Evolutionary conservation across 1,140 invertebrate genomes (phyloP).

Genomic region (Pseudomyrmex concolor): DNA sequence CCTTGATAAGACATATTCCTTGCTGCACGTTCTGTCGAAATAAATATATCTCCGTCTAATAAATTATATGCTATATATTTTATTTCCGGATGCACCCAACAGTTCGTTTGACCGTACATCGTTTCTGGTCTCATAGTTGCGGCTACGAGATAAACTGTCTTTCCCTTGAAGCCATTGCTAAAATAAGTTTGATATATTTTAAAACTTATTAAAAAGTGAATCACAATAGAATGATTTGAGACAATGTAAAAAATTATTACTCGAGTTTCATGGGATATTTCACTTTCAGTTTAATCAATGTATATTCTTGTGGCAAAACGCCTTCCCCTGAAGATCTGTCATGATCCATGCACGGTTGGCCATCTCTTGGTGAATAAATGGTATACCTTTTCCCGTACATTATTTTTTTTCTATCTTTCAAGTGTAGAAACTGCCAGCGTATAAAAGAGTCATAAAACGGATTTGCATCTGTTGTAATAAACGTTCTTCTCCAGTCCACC

Average conservation of each 20-base stretch:
- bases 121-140: conserved; percentile 99
- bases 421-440: conserved; percentile 96
- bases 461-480: conserved; percentile 99
- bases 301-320: conserved; percentile 99
- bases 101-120: conserved; percentile 99
- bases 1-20: conserved; percentile 98
- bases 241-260: conserved; percentile 78
- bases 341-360: conserved; percentile 99
- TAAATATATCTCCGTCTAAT: conserved; percentile 90
- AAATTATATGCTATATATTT: conserved; percentile 94
- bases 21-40: conserved; percentile 95
- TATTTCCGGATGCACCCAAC: conserved; percentile 98
- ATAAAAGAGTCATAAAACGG: conserved; percentile 99
- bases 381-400: conserved; percentile 99
- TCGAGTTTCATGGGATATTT: conserved; percentile 90
- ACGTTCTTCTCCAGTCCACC: conserved; percentile 98
- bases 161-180: conserved; percentile 85
- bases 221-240: conserved; percentile 18
- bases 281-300: conserved; percentile 97
- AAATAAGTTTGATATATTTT: conserved; percentile 58
- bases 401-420: conserved; percentile 96
- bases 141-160: conserved; percentile 94
- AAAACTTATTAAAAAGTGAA: not conserved
- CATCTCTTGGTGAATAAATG: conserved; percentile 98
- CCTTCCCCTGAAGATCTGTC: conserved; percentile 98